These are phyloP conservation scores for Pterois miles DNA, from an alignment of 2,797 vertebrate species.

Conservation along the genomic window DNA sequence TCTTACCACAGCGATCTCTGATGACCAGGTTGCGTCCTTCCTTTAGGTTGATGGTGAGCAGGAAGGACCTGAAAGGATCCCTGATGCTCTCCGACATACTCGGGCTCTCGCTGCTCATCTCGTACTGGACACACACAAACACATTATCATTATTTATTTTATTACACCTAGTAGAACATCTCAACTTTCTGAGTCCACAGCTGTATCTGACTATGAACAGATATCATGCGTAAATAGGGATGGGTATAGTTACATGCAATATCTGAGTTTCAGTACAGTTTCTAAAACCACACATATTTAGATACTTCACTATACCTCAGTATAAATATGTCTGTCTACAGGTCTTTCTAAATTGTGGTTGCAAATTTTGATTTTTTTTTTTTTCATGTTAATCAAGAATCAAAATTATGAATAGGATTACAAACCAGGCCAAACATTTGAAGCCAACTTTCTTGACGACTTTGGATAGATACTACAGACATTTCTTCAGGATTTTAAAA, in stretches of 20 bases:
- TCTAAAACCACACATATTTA: neutral
- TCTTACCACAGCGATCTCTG: constrained; percentile 94
- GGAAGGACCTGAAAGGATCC: constrained; percentile 76
- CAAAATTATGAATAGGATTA: neutral
- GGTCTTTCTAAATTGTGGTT: neutral
- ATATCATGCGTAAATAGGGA: neutral
- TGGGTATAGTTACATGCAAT: too few species aligned
- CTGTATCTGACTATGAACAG: neutral
- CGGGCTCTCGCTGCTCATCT: constrained; percentile 53
- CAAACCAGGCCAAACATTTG: neutral
- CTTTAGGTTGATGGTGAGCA: constrained; percentile 91
- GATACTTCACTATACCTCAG: neutral
- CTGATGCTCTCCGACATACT: constrained; percentile 8
- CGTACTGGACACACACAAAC: constrained; percentile 59
- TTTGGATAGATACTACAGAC: neutral
- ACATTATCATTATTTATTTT: neutral
- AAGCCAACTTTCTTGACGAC: neutral
- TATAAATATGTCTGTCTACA: too few species aligned
- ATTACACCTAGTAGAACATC: neutral
- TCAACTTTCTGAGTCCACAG: neutral
- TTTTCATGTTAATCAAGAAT: neutral
- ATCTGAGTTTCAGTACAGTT: neutral
- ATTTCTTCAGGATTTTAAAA: neutral
- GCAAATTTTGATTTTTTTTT: neutral
- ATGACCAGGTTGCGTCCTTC: constrained; percentile 93